phyloP scores from a whole-genome alignment of 2,888 invertebrate species.

The Leptinotarsa rubiginosa region DNA sequence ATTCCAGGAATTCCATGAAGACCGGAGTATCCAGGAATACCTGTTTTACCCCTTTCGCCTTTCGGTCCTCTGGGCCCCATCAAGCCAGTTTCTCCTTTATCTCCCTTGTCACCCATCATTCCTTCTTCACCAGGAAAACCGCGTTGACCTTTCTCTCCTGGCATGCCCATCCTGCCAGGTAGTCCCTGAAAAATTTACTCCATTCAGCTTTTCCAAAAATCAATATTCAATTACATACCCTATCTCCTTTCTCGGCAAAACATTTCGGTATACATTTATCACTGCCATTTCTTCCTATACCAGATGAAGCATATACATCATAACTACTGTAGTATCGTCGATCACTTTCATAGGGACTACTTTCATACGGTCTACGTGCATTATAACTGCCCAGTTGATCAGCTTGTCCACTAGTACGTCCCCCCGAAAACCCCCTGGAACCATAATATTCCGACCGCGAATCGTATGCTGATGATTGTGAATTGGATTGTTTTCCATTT shows the following conservation, averaged over 20 bases:
- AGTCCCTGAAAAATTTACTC: constrained; percentile 71
- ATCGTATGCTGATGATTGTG: background rate
- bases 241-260: constrained; percentile 87
- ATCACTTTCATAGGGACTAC: constrained; percentile 58
- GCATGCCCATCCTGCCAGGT: constrained; percentile 78
- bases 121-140: constrained; percentile 90
- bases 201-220: background rate
- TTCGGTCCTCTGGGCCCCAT: constrained; percentile 84
- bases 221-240: constrained; percentile 66
- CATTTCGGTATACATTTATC: constrained; percentile 87
- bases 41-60: constrained; percentile 87
- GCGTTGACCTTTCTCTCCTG: constrained; percentile 80
- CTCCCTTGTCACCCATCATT: constrained; percentile 87
- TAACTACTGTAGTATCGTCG: constrained; percentile 67
- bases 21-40: constrained; percentile 89
- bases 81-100: constrained; percentile 88
- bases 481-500: background rate
- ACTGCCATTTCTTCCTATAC: constrained; percentile 67
- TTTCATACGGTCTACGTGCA: constrained; percentile 60
- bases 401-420: constrained; percentile 22
- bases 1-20: constrained; percentile 79
- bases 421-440: constrained; percentile 52
- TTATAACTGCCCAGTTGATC: constrained; percentile 48
- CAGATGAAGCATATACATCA: constrained; percentile 67
- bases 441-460: constrained; percentile 54